Conservation (phyloP, 2,888 invertebrate species). For the Hyalella azteca region DNA sequence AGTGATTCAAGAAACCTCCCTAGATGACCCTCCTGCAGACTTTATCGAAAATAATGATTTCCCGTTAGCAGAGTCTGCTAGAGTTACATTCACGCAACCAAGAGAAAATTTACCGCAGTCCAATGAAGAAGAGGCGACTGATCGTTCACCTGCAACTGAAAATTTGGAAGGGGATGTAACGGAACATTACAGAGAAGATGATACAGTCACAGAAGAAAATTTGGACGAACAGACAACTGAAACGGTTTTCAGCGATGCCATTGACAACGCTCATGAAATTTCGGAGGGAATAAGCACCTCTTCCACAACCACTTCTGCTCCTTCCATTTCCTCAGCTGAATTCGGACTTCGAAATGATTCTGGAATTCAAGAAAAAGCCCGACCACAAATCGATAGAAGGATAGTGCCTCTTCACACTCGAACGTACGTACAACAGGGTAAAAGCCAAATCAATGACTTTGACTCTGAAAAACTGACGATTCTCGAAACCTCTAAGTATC, state of each 20-base stretch:
- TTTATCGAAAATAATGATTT: slow-evolving; percentile 49
- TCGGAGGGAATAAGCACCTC: neutral
- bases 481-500: neutral
- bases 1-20: neutral
- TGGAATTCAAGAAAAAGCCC: neutral
- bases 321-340: neutral
- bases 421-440: neutral
- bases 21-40: slow-evolving; percentile 45
- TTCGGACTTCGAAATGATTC: neutral
- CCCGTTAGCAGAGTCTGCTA: slow-evolving; percentile 47
- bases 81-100: slow-evolving; percentile 12
- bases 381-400: neutral
- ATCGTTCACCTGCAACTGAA: neutral
- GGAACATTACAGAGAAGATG: neutral
- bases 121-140: neutral
- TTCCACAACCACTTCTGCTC: neutral
- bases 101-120: neutral
- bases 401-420: slow-evolving; percentile 1
- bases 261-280: neutral
- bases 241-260: neutral
- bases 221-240: neutral
- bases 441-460: neutral
- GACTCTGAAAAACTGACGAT: neutral
- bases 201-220: neutral
- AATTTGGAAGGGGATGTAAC: neutral